Conservation (phyloP, 1,140 invertebrate species). For the Scaptomyza montana region DNA sequence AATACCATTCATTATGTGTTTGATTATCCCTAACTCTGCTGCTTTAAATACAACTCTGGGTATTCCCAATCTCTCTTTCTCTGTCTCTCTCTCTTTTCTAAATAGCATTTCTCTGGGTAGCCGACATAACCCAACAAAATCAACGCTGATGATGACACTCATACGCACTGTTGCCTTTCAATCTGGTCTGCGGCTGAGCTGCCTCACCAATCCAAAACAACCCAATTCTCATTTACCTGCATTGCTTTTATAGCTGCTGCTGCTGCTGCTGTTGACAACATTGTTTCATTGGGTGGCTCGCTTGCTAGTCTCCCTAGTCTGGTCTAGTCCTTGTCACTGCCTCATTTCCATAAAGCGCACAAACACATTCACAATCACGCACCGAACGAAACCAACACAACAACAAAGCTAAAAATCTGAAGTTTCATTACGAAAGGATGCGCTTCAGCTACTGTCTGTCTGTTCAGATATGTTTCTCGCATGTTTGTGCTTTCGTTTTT, state of each 20-base stretch:
- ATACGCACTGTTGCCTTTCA: slow-evolving; percentile 80
- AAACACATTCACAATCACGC: not conserved
- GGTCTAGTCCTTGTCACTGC: slow-evolving; percentile 37
- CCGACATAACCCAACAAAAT: slow-evolving; percentile 44
- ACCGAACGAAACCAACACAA: slow-evolving; percentile 7
- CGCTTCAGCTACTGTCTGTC: slow-evolving; percentile 10
- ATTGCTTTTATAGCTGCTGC: slow-evolving; percentile 14
- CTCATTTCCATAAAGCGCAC: slow-evolving; percentile 77
- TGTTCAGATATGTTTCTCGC: slow-evolving; percentile 8
- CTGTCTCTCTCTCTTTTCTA: too few species aligned
- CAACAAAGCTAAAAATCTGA: slow-evolving; percentile 70
- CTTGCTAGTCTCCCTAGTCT: slow-evolving; percentile 3
- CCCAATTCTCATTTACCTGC: slow-evolving; percentile 2
- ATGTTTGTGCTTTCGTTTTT: slow-evolving; percentile 54
- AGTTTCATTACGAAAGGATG: slow-evolving; percentile 72
- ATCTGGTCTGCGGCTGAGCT: slow-evolving; percentile 28
- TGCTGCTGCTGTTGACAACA: slow-evolving; percentile 71
- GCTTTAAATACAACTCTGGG: slow-evolving; percentile 21
- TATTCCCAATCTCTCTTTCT: not conserved
- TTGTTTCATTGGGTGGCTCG: slow-evolving; percentile 56
- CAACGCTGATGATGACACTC: slow-evolving; percentile 75
- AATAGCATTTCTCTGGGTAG: not conserved
- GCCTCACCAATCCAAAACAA: not conserved
- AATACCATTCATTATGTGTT: slow-evolving; percentile 10
- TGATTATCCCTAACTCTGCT: not conserved